Conservation (phyloP, 2,888 invertebrate genomes). For the Actias luna region DNA sequence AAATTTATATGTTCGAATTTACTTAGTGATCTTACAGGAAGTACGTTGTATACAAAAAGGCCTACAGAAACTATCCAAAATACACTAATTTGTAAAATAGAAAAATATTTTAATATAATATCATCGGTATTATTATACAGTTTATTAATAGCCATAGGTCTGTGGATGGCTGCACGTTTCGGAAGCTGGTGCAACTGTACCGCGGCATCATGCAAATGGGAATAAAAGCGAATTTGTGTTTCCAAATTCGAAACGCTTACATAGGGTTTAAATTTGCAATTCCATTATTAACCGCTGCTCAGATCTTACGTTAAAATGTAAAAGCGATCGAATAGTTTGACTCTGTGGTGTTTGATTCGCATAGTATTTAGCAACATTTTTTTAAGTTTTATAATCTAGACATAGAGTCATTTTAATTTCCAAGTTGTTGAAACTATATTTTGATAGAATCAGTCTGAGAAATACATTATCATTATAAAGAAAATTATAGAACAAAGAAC, state of each 20-base stretch:
- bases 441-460: too few species aligned
- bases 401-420: background rate
- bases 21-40: background rate
- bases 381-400: background rate
- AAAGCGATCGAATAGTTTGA: slow-evolving; percentile 63
- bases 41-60: background rate
- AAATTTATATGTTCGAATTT: background rate
- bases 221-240: slow-evolving; percentile 81
- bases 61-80: background rate
- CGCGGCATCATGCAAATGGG: slow-evolving; percentile 73
- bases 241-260: slow-evolving; percentile 76
- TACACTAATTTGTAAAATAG: background rate
- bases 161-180: slow-evolving; percentile 47
- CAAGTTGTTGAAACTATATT: background rate
- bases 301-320: slow-evolving; percentile 71
- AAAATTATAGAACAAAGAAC: too few species aligned
- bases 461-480: too few species aligned
- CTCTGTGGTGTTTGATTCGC: slow-evolving; percentile 24
- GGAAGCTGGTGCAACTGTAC: slow-evolving; percentile 68
- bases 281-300: slow-evolving; percentile 73
- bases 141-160: slow-evolving; percentile 36
- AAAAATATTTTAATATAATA: background rate
- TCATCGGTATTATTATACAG: slow-evolving; percentile 18
- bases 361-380: too few species aligned
- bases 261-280: slow-evolving; percentile 81